Percentiles rank a stretch among this genome's conserved stretches.
These are phyloP conservation scores for Machaerirhynchus nigripectus DNA, from an alignment of 2,113 vertebrate species.

Conservation along the genomic window DNA sequence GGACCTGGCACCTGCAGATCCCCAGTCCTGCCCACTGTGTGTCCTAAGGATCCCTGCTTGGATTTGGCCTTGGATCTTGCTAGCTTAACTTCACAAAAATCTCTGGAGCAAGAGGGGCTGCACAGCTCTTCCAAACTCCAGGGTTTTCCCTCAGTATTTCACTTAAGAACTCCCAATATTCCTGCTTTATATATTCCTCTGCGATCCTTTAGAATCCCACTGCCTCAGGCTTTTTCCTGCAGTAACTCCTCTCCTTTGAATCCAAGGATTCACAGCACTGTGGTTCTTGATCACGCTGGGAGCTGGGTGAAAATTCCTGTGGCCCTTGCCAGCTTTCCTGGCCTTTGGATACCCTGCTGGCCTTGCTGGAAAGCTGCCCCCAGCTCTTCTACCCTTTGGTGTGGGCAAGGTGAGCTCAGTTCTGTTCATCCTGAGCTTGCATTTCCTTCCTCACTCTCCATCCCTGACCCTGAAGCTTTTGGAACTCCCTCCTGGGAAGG, in stretches of 20 bases:
- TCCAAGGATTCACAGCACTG: neutral
- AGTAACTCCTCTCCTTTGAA: neutral
- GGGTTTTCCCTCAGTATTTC: neutral
- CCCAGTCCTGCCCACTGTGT: neutral
- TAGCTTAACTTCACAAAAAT: neutral
- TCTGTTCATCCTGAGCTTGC: neutral
- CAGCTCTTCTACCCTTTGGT: fast-evolving
- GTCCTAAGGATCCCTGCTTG: neutral
- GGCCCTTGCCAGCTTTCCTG: neutral
- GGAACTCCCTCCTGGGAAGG: neutral
- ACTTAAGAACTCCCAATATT: neutral
- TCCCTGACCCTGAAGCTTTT: neutral
- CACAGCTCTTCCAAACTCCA: neutral
- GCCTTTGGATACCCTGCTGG: neutral
- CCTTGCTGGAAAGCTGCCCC: neutral
- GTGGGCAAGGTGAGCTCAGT: neutral
- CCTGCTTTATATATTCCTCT: neutral
- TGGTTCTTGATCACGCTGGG: fast-evolving
- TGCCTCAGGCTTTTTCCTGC: neutral
- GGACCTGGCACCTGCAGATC: neutral
- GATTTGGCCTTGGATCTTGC: neutral
- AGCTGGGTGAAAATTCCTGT: neutral
- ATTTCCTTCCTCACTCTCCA: neutral
- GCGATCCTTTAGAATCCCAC: neutral
- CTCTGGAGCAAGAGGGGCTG: neutral